phyloP scores from a whole-genome alignment of 2,888 invertebrate species.

The Hyposoter didymator region DNA sequence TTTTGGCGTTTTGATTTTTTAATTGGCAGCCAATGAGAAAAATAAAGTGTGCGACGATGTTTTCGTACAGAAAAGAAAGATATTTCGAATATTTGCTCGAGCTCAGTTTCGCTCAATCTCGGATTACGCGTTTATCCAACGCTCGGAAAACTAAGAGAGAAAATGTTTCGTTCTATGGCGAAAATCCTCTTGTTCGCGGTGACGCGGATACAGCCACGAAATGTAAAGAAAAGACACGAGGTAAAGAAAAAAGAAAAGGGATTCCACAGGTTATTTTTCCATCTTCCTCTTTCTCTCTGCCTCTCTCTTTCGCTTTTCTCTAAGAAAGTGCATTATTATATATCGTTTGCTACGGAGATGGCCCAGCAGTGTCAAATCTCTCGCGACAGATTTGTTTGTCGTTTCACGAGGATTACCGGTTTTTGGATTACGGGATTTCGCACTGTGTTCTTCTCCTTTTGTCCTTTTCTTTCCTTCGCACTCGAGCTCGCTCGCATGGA shows the following conservation, averaged over 20 bases:
- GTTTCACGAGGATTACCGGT: conserved; percentile 69
- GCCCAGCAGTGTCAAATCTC: conserved; percentile 46
- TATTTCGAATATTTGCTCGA: conserved; percentile 49
- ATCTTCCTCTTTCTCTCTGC: neutral
- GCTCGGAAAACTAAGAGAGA: neutral
- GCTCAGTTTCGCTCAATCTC: conserved; percentile 48
- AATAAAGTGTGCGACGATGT: neutral
- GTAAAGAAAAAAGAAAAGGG: conserved; percentile 31
- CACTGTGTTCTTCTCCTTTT: conserved; percentile 22
- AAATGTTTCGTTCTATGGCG: conserved; percentile 47
- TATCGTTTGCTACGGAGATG: conserved; percentile 11
- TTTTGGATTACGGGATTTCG: conserved; percentile 71
- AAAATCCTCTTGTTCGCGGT: conserved; percentile 65
- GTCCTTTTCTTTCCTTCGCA: neutral
- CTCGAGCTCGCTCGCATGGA: neutral
- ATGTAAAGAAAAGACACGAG: conserved; percentile 40
- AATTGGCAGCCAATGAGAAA: conserved; percentile 17
- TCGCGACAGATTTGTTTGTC: conserved; percentile 70
- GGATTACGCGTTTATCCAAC: conserved; percentile 49
- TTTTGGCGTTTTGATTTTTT: neutral
- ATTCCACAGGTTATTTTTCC: conserved; percentile 51
- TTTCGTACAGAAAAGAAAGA: conserved; percentile 25
- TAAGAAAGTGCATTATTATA: conserved; percentile 13
- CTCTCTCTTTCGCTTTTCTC: neutral
- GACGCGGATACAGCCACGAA: conserved; percentile 53